Base-by-base conservation (phyloP, 2,888 invertebrate genomes). In the Drosophila rubida region DNA sequence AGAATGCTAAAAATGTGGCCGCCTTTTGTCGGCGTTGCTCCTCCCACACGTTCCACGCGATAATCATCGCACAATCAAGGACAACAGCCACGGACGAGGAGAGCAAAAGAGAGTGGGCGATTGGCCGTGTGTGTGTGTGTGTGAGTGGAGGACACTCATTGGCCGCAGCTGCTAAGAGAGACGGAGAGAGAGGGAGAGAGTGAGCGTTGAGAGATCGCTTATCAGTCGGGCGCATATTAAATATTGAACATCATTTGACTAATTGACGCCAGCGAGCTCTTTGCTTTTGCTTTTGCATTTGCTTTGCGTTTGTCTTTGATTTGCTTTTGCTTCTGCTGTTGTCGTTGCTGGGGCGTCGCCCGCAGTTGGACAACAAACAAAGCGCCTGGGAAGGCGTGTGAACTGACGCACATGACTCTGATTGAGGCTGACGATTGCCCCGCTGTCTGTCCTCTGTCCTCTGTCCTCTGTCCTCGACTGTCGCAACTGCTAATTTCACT, bases 181-280 rank as follows among this genome's bases (percentile, higher is more conserved):
- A n/a, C n/a, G 19, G 19, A 27, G 9, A 27, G n/a, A n/a, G n/a
- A 27, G 27, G 9, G 27, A 27, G 27, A 22, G 49, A 23, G 46
- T 9, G 13, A 51, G 16, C 32, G 32, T 32, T 32, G 32, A 23
- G 58, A 80, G 90, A 91, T 90, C 83, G 82, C 84, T 87, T 89
- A 90, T 90, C 90, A 74, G 53, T 46, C 19, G 68, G 45, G 48
- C 25, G 85, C 81, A 90, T 87, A 91, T 91, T 90, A 91, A 91
- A 91, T 91, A 91, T 91, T 91, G 90, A 91, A 90, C 91, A 90
- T 91, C 90, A 91, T 90, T 91, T 89, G 89, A 89, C 89, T 91
- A 91, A 91, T 91, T 90, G 91, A 88, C 86, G 89, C 80, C 65
- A 71, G 37, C 23, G 1, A 30, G 11, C 30, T 30, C 11, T 32